These are phyloP conservation scores for Hipposideros larvatus DNA, from an alignment of 2,797 vertebrate species.

Conservation along the genomic window DNA sequence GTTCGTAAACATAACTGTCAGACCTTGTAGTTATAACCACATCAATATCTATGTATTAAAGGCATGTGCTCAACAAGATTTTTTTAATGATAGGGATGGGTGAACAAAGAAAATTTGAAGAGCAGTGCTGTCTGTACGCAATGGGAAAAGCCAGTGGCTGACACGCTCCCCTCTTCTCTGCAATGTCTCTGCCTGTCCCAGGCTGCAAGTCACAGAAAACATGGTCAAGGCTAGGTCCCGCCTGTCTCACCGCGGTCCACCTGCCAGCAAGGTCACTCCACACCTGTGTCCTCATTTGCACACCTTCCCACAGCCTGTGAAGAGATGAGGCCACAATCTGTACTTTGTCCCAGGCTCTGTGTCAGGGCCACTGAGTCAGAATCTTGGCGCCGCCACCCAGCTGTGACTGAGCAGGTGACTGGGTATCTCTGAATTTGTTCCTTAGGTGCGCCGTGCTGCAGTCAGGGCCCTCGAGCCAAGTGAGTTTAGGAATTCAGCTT, in stretches of 20 bases:
- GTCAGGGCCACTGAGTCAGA: neutral
- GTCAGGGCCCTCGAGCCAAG: neutral
- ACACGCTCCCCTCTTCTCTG: neutral
- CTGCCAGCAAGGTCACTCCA: neutral
- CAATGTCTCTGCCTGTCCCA: neutral
- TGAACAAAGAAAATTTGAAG: neutral
- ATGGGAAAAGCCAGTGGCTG: neutral
- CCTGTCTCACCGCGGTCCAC: neutral
- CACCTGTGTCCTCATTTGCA: neutral
- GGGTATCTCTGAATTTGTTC: neutral
- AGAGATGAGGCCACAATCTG: neutral
- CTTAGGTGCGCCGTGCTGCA: neutral
- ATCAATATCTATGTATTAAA: neutral
- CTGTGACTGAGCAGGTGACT: neutral
- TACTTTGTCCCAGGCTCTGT: neutral
- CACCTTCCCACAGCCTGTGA: fast-evolving
- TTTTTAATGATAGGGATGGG: neutral
- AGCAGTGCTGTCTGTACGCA: no score
- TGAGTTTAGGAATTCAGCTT: neutral
- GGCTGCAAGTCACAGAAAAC: neutral
- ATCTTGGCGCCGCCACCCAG: neutral
- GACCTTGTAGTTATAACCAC: neutral
- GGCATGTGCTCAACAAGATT: neutral
- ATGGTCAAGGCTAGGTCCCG: neutral
- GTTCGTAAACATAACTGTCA: no score